Percentiles rank a stretch among this genome's conserved stretches.
phyloP scores from a whole-genome alignment of 2,888 invertebrate genomes.

The Fissipunctia ypsillon region DNA sequence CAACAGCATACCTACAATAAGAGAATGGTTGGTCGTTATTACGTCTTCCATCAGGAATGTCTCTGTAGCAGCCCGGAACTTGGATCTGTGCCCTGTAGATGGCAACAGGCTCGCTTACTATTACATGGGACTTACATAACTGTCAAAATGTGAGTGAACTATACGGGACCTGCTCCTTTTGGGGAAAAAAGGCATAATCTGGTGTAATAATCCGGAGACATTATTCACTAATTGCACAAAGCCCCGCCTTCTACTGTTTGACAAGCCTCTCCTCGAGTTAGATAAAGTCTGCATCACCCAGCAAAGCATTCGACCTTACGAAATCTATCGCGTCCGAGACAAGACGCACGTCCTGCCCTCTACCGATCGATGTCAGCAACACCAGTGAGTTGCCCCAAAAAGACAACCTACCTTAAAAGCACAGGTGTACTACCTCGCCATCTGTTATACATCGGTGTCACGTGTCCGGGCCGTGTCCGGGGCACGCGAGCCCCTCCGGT shows the following conservation, averaged over 20 bases:
- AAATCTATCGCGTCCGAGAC: conserved; percentile 13
- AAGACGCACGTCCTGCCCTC: conserved; percentile 15
- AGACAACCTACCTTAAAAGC: conserved; percentile 26
- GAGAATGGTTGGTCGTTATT: not conserved
- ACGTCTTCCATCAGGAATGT: not conserved
- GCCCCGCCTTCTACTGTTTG: not conserved
- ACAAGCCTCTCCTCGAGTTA: not conserved
- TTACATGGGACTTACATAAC: not conserved
- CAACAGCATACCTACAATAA: not conserved
- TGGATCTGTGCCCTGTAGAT: not conserved
- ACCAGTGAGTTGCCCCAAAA: conserved; percentile 34
- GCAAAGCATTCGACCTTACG: not conserved
- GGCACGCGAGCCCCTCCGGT: conserved; percentile 46
- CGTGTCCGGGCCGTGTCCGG: conserved; percentile 51
- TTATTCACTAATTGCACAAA: not conserved
- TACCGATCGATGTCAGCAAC: conserved; percentile 6
- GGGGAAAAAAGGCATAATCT: too few species aligned
- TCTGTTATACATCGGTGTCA: conserved; percentile 48
- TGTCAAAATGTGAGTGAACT: too few species aligned
- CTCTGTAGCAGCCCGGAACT: not conserved
- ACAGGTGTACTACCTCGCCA: conserved; percentile 40
- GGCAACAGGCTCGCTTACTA: too few species aligned
- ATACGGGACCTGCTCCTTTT: too few species aligned
- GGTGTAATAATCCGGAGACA: too few species aligned
- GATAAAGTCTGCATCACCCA: too few species aligned